phyloP scores from a whole-genome alignment of 2,888 invertebrate genomes.

The Microplitis manilae region DNA sequence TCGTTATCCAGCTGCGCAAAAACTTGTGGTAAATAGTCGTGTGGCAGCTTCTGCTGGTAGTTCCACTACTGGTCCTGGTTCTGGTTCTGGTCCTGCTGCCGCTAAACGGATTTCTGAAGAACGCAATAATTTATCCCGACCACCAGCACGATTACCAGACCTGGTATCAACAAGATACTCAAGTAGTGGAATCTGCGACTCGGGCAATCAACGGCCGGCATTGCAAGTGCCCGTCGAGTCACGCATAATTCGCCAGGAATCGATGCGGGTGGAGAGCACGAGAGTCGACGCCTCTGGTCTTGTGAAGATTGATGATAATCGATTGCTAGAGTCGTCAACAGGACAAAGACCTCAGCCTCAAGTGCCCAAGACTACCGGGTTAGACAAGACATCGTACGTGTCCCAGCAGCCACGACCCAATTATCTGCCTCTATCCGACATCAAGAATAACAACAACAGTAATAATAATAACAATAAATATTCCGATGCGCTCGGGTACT shows the following conservation, averaged over 20 bases:
- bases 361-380: conserved; percentile 46
- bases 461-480: conserved; percentile 23
- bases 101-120: conserved; percentile 64
- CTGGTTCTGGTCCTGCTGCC: neutral
- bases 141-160: conserved; percentile 64
- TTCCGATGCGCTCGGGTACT: conserved; percentile 48
- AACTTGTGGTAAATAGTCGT: conserved; percentile 72
- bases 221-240: conserved; percentile 67
- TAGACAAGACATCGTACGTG: conserved; percentile 45
- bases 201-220: conserved; percentile 65
- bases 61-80: too few relatives aligned
- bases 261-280: conserved; percentile 61
- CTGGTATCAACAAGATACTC: conserved; percentile 60
- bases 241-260: conserved; percentile 65
- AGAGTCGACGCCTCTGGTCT: conserved; percentile 55
- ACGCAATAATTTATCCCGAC: conserved; percentile 53
- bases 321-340: conserved; percentile 55
- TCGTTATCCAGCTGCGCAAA: conserved; percentile 72
- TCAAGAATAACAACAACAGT: conserved; percentile 46
- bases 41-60: conserved; percentile 54
- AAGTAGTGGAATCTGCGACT: conserved; percentile 53
- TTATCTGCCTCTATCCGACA: conserved; percentile 53
- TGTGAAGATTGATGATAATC: conserved; percentile 54
- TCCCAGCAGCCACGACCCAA: conserved; percentile 51
- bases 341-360: conserved; percentile 68